Evolutionary conservation across 2,888 invertebrate species (phyloP).

Genomic region (Drosophila mimica): DNA sequence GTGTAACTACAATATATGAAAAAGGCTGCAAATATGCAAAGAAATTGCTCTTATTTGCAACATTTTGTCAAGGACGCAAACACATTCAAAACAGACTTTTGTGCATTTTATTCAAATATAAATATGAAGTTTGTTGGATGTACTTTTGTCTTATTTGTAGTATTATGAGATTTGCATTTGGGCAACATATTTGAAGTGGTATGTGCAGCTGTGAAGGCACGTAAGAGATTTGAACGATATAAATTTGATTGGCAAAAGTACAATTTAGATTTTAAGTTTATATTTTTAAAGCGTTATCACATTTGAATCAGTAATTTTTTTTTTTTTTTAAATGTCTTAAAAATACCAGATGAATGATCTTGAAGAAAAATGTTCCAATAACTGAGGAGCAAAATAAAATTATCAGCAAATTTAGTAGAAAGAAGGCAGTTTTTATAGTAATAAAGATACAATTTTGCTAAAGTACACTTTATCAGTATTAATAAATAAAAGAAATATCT

Average conservation of each 20-base stretch:
- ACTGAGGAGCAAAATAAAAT: not conserved
- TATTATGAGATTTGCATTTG: constrained; percentile 2
- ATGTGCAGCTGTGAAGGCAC: not conserved
- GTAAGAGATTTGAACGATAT: not conserved
- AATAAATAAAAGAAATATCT: not conserved
- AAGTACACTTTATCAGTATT: not conserved
- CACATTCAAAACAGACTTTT: constrained; percentile 5
- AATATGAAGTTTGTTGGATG: constrained; percentile 15
- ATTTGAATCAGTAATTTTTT: not conserved
- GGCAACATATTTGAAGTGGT: not conserved
- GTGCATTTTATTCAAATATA: not conserved
- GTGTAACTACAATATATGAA: constrained; percentile 23
- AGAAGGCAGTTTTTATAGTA: too few species aligned
- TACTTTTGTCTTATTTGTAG: not conserved
- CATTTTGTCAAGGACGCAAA: constrained; percentile 27
- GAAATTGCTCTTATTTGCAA: constrained; percentile 16
- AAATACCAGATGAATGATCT: not conserved
- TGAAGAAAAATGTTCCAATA: not conserved
- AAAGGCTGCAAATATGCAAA: constrained; percentile 46
- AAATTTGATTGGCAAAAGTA: not conserved
- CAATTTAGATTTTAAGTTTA: not conserved
- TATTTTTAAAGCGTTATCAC: not conserved
- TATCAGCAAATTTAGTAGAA: not conserved
- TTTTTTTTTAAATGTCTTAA: not conserved
- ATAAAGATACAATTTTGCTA: not conserved